Evolutionary conservation across 2,113 vertebrate genomes (phyloP), one percentile per base, ranked within the genome.

Genomic region (Brachionichthys hirsutus): DNA sequence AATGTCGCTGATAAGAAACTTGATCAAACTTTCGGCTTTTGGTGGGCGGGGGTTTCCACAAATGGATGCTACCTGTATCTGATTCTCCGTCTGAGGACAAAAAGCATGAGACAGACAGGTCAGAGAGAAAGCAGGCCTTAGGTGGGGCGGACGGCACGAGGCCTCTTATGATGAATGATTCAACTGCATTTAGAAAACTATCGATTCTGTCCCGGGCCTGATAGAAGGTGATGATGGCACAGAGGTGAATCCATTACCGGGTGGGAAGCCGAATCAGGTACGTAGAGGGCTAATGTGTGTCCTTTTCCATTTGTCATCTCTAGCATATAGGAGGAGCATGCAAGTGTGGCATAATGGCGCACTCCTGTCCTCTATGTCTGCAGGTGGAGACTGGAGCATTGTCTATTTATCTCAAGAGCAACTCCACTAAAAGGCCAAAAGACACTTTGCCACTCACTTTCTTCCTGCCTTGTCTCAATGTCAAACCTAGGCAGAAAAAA

Each of bases 211-310:
- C 82, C 71, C 55, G 48, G 63, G 77, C 78, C 78, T 89, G 88
- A 91, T 88, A 88, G 79, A 88, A 86, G 86, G 69, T 73, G 85
- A 90, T 91, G 90, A 91, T 88, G 85, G 85, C 73, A 79, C 50
- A 43, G 76, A 86, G 86, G 87, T 86, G 84, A 91, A 89, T 89
- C 87, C 88, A 90, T 92, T 92, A 90, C 73, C 35, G 70, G 49
- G 72, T 61, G 60, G 75, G 77, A 83, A 84, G 79, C 82, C 67
- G 82, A 45, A 78, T 80, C 78, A 77, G 70, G 73, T 80, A 83
- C 54, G 55, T 52, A 81, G 80, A 65, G 73, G 78, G 83, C 75
- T 87, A 87, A 85, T 88, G 86, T 78, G 75, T 80, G 88, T 86
- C 86, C 87, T 88, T 86, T 78, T 82, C 85, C 77, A 90, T 90